Base-by-base conservation (phyloP, 2,113 vertebrate species). In the Alethe diademata region DNA sequence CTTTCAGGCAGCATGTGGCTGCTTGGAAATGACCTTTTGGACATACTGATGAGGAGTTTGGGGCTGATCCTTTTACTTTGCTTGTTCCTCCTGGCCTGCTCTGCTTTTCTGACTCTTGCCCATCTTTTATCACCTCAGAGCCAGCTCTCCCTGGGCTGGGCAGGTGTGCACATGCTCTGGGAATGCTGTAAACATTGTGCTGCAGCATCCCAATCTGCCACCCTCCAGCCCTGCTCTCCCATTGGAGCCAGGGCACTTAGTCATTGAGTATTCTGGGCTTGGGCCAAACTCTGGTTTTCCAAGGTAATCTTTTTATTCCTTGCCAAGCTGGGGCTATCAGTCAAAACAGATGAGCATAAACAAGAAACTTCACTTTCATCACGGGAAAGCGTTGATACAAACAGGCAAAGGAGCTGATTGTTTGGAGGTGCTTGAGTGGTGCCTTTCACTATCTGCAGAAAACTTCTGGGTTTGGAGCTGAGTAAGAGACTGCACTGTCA, bases 291-390 rank as follows among this genome's bases (percentile, higher is more conserved):
- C 62, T 8, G 1, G 12, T 90, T 94, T 73, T 93, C 43, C 25
- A 70, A 90, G 92, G 85, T 43, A 66, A 45, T 72, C 81, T 79
- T 94, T 92, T 94, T 72, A 73, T 90, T 88, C 42, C 14, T 47
- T 96, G 95, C 95, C 95, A 96, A 66, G 56, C 33, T 19, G 65
- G 62, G 60, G 33, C 90, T 95, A 79, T 96, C 94, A 76, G 70
- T 88, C 85, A 72, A 76, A 90, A 29, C 96, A 97, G 85, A 90
- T 88, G 88, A 76, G 81, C 15, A 1, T 47, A 87, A 96, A 87
- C 42, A 79, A 81, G 69, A 45, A 92, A 92, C 33, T 93, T 48
- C 40, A 83, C 81, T 95, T 90, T 50, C 86, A 85, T 92, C 35
- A 7, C 17, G 51, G 90, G 66, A 90, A 58, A 91, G 36, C 25